phyloP scores from a whole-genome alignment of 2,113 vertebrate genomes.

The Rhabdornis inornatus region DNA sequence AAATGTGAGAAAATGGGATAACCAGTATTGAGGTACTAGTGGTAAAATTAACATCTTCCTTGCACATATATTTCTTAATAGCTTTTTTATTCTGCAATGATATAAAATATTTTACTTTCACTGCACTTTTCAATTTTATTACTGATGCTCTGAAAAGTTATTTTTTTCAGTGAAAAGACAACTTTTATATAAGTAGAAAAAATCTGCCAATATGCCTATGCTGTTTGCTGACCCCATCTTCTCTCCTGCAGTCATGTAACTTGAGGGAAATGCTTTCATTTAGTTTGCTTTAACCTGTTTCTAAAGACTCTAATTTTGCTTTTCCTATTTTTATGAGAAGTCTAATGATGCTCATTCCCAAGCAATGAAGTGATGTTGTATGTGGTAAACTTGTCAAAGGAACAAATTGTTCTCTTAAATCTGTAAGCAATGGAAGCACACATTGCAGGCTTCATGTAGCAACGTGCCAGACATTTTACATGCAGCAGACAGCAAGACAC shows the following conservation, averaged over 20 bases:
- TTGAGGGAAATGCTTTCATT: neutral
- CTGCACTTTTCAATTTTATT: neutral
- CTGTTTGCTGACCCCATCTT: neutral
- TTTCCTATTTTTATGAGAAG: neutral
- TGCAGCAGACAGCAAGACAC: neutral
- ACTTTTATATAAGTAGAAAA: neutral
- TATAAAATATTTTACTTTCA: neutral
- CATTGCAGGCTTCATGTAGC: rapidly evolving
- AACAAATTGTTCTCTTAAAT: neutral
- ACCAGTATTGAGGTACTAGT: neutral
- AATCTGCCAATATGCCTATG: neutral
- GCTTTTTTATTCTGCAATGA: neutral
- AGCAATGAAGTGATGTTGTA: rapidly evolving
- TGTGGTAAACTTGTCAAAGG: neutral
- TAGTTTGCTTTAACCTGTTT: neutral
- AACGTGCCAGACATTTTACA: neutral
- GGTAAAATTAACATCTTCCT: neutral
- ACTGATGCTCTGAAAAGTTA: neutral
- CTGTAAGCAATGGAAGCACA: neutral
- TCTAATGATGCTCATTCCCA: neutral
- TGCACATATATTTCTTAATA: neutral
- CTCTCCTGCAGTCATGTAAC: neutral
- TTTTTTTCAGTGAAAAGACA: neutral
- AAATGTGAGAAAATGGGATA: neutral
- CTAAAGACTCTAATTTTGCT: neutral